Percentiles rank a stretch among this genome's conserved stretches.
phyloP scores from a whole-genome alignment of 2,113 vertebrate species.

The Gymnorhina tibicen region DNA sequence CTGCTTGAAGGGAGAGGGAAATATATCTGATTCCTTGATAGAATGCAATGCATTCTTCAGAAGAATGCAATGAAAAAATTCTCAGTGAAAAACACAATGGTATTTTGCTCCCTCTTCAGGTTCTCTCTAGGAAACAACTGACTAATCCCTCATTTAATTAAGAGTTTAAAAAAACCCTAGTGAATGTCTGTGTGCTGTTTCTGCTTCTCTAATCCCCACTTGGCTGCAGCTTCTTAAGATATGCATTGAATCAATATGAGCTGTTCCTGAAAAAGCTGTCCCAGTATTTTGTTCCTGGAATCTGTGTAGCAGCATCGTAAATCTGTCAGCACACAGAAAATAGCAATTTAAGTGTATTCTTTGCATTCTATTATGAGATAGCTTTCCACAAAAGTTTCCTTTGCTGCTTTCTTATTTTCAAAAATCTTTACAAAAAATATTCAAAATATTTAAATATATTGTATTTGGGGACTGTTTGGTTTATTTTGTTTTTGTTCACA shows the following conservation, averaged over 20 bases:
- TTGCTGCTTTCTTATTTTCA: neutral
- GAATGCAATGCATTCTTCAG: neutral
- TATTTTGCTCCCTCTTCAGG: neutral
- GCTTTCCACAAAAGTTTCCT: neutral
- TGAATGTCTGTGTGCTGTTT: neutral
- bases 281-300: neutral
- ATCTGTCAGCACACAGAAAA: neutral
- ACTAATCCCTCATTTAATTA: neutral
- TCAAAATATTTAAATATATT: neutral
- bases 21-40: neutral
- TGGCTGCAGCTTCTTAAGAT: neutral
- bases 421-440: neutral
- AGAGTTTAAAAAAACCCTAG: neutral
- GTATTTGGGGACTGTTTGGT: neutral
- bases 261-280: neutral
- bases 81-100: neutral
- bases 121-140: neutral
- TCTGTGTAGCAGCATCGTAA: neutral
- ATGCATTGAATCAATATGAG: neutral
- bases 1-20: neutral
- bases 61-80: neutral
- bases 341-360: neutral
- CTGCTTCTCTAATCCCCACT: neutral
- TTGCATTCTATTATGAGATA: neutral
- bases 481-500: neutral